Conservation (phyloP, 2,888 invertebrate species). For the Luffia ferchaultella region DNA sequence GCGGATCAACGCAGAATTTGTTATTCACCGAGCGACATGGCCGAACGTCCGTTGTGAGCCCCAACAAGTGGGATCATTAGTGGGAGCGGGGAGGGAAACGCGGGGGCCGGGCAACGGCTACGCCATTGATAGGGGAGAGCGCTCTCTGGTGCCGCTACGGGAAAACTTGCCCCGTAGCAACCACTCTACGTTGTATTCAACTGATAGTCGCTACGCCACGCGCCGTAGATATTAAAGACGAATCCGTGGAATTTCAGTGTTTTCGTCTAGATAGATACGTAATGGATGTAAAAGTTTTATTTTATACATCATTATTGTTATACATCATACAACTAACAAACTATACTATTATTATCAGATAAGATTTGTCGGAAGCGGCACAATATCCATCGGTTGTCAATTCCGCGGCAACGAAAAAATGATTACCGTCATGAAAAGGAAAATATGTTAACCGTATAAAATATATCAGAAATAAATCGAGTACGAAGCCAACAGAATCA, state of each 20-base stretch:
- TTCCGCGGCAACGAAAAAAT: neutral
- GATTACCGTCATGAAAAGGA: neutral
- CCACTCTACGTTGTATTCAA: conserved; percentile 25
- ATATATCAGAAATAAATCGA: conserved; percentile 14
- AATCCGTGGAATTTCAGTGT: too few species aligned
- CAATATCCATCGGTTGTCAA: neutral
- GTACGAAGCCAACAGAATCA: conserved; percentile 14
- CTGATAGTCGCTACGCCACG: too few species aligned
- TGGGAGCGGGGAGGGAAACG: conserved; percentile 24
- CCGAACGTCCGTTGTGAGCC: conserved; percentile 54
- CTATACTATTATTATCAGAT: too few species aligned
- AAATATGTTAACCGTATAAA: neutral
- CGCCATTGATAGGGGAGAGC: conserved; percentile 60
- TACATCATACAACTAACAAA: too few species aligned
- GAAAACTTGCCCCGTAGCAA: conserved; percentile 57
- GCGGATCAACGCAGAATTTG: conserved; percentile 52
- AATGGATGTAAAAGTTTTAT: too few species aligned
- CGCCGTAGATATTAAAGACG: too few species aligned
- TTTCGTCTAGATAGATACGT: too few species aligned
- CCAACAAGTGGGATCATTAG: conserved; percentile 65
- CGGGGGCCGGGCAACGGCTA: conserved; percentile 24
- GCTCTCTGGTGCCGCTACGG: conserved; percentile 51
- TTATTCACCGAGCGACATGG: conserved; percentile 59
- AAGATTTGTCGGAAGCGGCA: too few species aligned
- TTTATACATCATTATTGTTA: too few species aligned